Evolutionary conservation across 2,797 vertebrate species (phyloP).

Genomic region (Helostoma temminkii): DNA sequence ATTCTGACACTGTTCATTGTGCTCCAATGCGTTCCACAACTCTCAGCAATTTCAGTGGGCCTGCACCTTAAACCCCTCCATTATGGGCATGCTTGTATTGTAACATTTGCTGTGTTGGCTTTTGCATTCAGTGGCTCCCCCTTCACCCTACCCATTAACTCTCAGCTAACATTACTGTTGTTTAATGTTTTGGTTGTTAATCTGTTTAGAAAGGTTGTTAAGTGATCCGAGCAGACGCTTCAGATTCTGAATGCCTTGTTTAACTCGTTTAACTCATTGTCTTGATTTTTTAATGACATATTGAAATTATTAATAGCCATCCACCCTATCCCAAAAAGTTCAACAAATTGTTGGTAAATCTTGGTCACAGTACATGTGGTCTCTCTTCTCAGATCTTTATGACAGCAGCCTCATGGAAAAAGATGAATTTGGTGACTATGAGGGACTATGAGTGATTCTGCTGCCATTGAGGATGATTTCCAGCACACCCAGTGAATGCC

Average conservation of each 20-base stretch:
- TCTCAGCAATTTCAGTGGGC: conserved; percentile 79
- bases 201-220: not conserved
- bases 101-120: conserved; percentile 80
- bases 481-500: conserved; percentile 30
- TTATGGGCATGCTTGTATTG: conserved; percentile 64
- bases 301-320: too few relatives aligned
- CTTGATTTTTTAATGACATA: too few relatives aligned
- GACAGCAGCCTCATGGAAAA: conserved; percentile 2
- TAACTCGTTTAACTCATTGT: too few relatives aligned
- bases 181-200: not conserved
- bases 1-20: conserved; percentile 69
- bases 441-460: conserved; percentile 1
- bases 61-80: conserved; percentile 77
- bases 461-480: conserved; percentile 22
- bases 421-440: conserved; percentile 30
- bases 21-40: conserved; percentile 68
- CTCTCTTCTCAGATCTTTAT: conserved; percentile 32
- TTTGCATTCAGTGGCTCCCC: conserved; percentile 74
- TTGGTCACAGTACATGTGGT: conserved; percentile 1
- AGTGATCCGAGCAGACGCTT: too few relatives aligned
- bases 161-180: conserved; percentile 30
- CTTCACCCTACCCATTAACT: not conserved
- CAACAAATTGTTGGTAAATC: not conserved
- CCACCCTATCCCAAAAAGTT: too few relatives aligned
- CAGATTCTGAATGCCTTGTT: too few relatives aligned